phyloP scores from a whole-genome alignment of 2,797 vertebrate species.

The Protosalanx chinensis region DNA sequence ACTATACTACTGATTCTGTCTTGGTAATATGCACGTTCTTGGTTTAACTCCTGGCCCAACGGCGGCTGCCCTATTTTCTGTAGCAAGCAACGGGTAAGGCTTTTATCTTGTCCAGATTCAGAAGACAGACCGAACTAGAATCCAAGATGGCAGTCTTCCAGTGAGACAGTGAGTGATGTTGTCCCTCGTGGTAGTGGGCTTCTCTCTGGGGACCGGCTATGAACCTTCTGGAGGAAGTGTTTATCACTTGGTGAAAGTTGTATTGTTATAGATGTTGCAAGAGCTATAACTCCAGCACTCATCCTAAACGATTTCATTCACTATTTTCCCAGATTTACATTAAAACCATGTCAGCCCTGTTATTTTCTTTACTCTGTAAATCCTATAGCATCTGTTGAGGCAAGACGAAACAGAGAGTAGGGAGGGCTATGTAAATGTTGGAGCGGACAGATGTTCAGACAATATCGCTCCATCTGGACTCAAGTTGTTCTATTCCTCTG shows the following conservation, averaged over 20 bases:
- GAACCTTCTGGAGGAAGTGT: background rate
- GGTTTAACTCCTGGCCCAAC: background rate
- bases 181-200: background rate
- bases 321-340: too few species aligned
- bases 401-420: too few species aligned
- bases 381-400: too few species aligned
- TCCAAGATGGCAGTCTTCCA: background rate
- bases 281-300: too few species aligned
- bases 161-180: background rate
- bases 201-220: background rate
- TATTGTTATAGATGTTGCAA: too few species aligned
- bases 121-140: background rate
- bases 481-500: background rate
- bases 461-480: background rate
- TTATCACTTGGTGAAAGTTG: too few species aligned
- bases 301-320: too few species aligned
- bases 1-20: background rate
- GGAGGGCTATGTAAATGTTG: too few species aligned
- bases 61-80: background rate
- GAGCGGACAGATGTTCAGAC: background rate
- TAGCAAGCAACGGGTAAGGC: background rate
- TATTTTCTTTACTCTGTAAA: too few species aligned
- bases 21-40: background rate
- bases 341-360: background rate
- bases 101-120: conserved; percentile 1